Evolutionary conservation across 2,113 vertebrate genomes (phyloP).

Genomic region (Cololabis saira): DNA sequence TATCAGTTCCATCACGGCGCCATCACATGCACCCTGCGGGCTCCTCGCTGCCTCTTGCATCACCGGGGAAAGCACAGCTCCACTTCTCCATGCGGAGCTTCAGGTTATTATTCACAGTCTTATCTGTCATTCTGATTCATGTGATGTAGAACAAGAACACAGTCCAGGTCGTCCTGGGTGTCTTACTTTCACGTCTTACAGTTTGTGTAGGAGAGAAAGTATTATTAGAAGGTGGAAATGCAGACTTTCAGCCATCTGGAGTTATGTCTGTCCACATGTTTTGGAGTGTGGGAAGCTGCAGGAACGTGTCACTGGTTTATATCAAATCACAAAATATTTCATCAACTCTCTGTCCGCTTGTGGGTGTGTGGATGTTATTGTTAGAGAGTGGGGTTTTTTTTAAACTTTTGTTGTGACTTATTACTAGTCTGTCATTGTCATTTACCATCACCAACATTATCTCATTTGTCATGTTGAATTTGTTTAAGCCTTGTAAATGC

Average conservation of each 20-base stretch:
- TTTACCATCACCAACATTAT: slow-evolving; percentile 52
- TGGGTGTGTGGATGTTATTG: slow-evolving; percentile 65
- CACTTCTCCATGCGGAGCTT: slow-evolving; percentile 15
- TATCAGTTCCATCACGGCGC: slow-evolving; percentile 13
- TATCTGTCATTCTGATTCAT: slow-evolving; percentile 38
- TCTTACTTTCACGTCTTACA: slow-evolving; percentile 43
- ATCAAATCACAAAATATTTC: slow-evolving; percentile 69
- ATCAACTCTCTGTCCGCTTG: slow-evolving; percentile 46
- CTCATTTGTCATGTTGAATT: slow-evolving; percentile 62
- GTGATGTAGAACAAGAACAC: slow-evolving; percentile 31
- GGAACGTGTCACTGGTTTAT: slow-evolving; percentile 60
- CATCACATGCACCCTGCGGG: slow-evolving; percentile 4
- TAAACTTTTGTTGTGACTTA: slow-evolving; percentile 40
- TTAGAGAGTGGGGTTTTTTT: slow-evolving; percentile 46
- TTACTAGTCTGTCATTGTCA: slow-evolving; percentile 46
- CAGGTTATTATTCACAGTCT: slow-evolving; percentile 49
- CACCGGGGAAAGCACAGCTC: not conserved
- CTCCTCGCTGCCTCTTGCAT: slow-evolving; percentile 4
- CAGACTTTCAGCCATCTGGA: slow-evolving; percentile 69
- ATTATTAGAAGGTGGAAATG: slow-evolving; percentile 54
- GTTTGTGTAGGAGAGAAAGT: slow-evolving; percentile 50
- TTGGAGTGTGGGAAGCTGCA: slow-evolving; percentile 67
- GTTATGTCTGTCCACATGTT: slow-evolving; percentile 65
- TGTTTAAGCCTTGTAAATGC: slow-evolving; percentile 33
- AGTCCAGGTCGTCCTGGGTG: slow-evolving; percentile 30